Evolutionary conservation across 2,113 vertebrate genomes (phyloP).

Genomic region (Phalacrocorax aristotelis): DNA sequence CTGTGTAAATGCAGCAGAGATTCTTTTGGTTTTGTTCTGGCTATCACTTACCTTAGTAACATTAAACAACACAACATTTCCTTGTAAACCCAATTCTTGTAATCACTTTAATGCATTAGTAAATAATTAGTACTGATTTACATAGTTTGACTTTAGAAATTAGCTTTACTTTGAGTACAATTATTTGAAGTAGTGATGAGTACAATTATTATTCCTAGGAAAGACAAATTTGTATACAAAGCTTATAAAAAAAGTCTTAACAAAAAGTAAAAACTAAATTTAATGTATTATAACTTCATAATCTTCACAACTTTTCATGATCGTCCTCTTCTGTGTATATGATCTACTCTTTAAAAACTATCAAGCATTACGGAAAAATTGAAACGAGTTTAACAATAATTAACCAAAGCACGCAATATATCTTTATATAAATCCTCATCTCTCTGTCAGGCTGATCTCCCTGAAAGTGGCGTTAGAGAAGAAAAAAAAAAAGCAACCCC

Average conservation of each 20-base stretch:
- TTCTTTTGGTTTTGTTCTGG: background rate
- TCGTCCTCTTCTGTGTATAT: background rate
- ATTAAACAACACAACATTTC: background rate
- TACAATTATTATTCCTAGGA: background rate
- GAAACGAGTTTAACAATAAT: background rate
- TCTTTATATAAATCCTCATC: background rate
- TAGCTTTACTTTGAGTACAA: background rate
- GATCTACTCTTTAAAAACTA: background rate
- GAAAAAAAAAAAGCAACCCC: too few species aligned
- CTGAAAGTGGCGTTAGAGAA: background rate
- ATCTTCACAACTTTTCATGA: background rate
- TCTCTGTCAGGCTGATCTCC: background rate
- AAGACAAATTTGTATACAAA: background rate
- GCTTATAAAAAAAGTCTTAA: background rate
- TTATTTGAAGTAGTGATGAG: background rate
- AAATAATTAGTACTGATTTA: constrained; percentile 11
- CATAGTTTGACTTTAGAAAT: background rate
- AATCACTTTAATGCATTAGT: constrained; percentile 21
- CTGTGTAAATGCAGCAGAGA: background rate
- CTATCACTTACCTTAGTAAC: background rate
- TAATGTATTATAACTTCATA: background rate
- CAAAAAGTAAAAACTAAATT: background rate
- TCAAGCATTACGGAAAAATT: background rate
- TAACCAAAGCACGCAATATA: background rate
- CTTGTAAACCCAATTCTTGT: constrained; percentile 1